Base-by-base conservation (phyloP, 2,888 invertebrate genomes). In the Cremastobaeus sp. region DNA sequence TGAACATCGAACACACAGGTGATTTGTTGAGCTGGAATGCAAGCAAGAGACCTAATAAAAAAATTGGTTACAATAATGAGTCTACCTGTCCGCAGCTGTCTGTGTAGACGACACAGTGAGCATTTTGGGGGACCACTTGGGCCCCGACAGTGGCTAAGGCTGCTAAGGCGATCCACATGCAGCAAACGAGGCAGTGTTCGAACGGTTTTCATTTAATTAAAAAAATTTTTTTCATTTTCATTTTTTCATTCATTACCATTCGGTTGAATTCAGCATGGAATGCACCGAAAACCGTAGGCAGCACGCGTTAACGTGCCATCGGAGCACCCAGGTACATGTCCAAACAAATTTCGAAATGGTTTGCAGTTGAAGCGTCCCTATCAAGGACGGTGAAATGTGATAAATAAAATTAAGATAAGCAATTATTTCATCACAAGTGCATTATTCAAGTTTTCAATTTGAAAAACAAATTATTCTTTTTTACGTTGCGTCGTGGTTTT, bases 31-130 rank as follows among this genome's bases (percentile, higher is more conserved):
- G 72, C 65, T 71, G 75, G 81, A 82, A 83, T 81, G 84, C 85
- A 85, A 82, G 78, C 84, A 80, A 83, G 85, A 85, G 76, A 83
- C 83, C 82, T 77, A 83, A 83, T 85, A 86, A 86, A 87, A 86
- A 87, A 87, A 87, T 85, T 87, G 87, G 87, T 87, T 87, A 87
- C 87, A 87, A 87, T 87, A 87, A 87, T 87, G 87, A 87, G 86
- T 87, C 87, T 95, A 96, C 96, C 96, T 96, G 96, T 93, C 95
- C 96, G 92, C 94, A 94, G 90, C 94, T 94, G 92, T 96, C 96
- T 91, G 96, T 96, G 93, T 96, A 96, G 92, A 94, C 93, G 91
- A 96, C 95, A 92, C 93, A 95, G 89, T 94, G 94, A 92, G 95
- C 95, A 91, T 96, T 96, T 90, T 92, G 91, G 89, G 95, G 94